Evolutionary conservation across 1,140 invertebrate genomes (phyloP), one percentile per base, ranked within the genome.

Genomic region (Drosophila kikkawai): DNA sequence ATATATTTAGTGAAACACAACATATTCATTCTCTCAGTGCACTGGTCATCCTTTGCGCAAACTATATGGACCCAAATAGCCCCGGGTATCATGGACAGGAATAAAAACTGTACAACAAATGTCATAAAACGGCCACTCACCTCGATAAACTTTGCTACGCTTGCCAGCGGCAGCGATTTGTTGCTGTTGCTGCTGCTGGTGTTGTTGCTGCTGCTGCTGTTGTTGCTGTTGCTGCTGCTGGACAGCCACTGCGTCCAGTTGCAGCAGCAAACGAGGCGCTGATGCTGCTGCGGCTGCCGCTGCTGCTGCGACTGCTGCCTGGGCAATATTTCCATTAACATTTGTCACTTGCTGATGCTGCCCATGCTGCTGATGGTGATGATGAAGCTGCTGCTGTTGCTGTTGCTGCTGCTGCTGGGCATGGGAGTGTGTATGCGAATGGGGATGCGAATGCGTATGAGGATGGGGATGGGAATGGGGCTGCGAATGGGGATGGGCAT

Each of bases 101-200:
- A 59, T 55, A 79, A 74, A 79, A 82, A 83, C 58, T 78, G 74
- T 64, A 75, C 66, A 77, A 85, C 66, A 90, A 86, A 90, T 90
- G 82, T 85, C 86, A 92, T 88, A 92, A 87, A 92, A 74, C 75
- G 91, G 83, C 41, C 83, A 92, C 91, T 92, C 82, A 92, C 91
- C 91, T 91, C 90, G 73, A 80, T 85, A 88, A 77, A 91, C 74
- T 91, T 92, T 92, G 68, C 83, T 92, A 57, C 88, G 85, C 75
- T 92, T 92, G 76, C 88, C 86, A 85, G 85, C 83, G 55, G 76
- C 76, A 17, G 70, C 76, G 61, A 86, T 86, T 76, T 87, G 75
- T 79, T 83, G 82, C 59, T 91, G 90, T 22, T 79, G 82, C 9
- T 82, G 79, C 2, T 87, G 86, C 2, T 90, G 87, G 0, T 78